These are phyloP conservation scores for Campoplex capitator DNA, from an alignment of 2,888 invertebrate species.

Conservation along the genomic window DNA sequence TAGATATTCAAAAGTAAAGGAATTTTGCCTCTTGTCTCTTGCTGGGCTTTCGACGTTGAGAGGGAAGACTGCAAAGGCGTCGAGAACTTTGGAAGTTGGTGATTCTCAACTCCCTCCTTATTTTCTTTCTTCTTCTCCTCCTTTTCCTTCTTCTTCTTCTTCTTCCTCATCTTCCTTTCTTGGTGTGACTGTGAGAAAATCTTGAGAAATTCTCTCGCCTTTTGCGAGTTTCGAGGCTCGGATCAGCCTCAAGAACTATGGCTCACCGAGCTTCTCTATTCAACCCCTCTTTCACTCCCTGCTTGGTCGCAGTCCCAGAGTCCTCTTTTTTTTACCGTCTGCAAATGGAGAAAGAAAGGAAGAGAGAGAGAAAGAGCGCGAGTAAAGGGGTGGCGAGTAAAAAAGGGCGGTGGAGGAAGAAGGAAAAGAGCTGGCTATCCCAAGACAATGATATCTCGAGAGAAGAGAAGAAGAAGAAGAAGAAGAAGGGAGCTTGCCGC, in stretches of 20 bases:
- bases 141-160: slow-evolving; percentile 17
- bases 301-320: slow-evolving; percentile 49
- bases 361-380: slow-evolving; percentile 19
- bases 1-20: slow-evolving; percentile 33
- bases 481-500: slow-evolving; percentile 71
- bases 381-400: slow-evolving; percentile 42
- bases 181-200: slow-evolving; percentile 60
- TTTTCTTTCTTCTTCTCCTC: neutral
- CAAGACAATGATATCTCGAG: slow-evolving; percentile 84
- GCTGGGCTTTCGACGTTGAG: slow-evolving; percentile 35
- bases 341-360: slow-evolving; percentile 55
- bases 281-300: slow-evolving; percentile 79
- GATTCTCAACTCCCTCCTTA: slow-evolving; percentile 42
- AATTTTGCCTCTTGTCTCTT: slow-evolving; percentile 57
- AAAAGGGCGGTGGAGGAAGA: slow-evolving; percentile 28
- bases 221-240: slow-evolving; percentile 61
- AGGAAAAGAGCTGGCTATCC: slow-evolving; percentile 68
- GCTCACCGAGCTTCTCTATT: slow-evolving; percentile 77
- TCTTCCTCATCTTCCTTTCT: slow-evolving; percentile 4
- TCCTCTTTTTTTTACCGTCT: slow-evolving; percentile 57
- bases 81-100: slow-evolving; percentile 60
- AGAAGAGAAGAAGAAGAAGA: slow-evolving; percentile 73
- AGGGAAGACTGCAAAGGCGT: slow-evolving; percentile 55
- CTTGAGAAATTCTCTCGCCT: slow-evolving; percentile 68
- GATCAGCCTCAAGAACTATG: slow-evolving; percentile 58